Conservation (phyloP, 2,113 vertebrate genomes). For the human (Homo sapiens) region GRCh38 chr7:87997001-87997500, state of each 20-base stretch:
- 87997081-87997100: background rate
- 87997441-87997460: background rate
- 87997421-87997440: background rate
- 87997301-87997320: background rate
- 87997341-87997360: background rate
- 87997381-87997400: background rate
- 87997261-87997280: background rate
- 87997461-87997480: background rate
- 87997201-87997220: slow-evolving; percentile 17
- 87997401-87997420: background rate
- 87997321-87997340: background rate
- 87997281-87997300: slow-evolving; percentile 19
- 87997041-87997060: background rate
- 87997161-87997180: background rate
- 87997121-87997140: background rate
- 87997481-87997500: background rate
- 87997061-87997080: background rate
- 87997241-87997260: background rate
- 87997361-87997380: background rate
- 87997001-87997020: background rate
- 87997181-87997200: background rate
- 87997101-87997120: background rate
- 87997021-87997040: background rate
- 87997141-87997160: slow-evolving; percentile 2
- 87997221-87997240: background rate